Evolutionary conservation across 2,888 invertebrate species (phyloP).

Genomic region (Euzophera pinguis): DNA sequence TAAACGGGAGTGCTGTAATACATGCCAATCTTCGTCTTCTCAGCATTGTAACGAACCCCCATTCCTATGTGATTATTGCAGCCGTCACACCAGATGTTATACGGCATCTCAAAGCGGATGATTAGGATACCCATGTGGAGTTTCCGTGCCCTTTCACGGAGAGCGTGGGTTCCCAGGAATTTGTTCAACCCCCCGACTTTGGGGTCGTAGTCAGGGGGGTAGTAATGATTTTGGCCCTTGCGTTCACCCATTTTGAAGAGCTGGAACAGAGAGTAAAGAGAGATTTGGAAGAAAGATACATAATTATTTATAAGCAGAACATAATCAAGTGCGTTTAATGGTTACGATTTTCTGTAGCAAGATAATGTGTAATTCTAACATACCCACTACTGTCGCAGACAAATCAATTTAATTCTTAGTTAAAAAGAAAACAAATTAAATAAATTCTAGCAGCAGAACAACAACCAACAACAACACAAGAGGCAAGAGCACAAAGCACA

Average conservation of each 20-base stretch:
- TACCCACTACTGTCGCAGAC: too few relatives aligned
- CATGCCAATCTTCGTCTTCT: slow-evolving; percentile 96
- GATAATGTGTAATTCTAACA: too few relatives aligned
- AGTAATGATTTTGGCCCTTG: slow-evolving; percentile 98
- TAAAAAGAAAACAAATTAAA: too few relatives aligned
- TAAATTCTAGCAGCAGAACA: too few relatives aligned
- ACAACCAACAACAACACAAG: too few relatives aligned
- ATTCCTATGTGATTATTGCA: slow-evolving; percentile 99
- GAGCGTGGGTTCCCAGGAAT: slow-evolving; percentile 95
- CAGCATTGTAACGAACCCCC: slow-evolving; percentile 98
- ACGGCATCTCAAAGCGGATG: slow-evolving; percentile 99
- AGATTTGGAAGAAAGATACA: too few relatives aligned
- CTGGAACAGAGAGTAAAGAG: not conserved
- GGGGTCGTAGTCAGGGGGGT: slow-evolving; percentile 99
- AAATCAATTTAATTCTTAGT: too few relatives aligned
- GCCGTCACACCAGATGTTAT: slow-evolving; percentile 99
- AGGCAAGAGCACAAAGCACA: too few relatives aligned
- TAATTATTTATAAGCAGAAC: not conserved
- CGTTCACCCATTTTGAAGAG: slow-evolving; percentile 93
- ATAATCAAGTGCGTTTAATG: too few relatives aligned
- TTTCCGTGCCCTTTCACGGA: slow-evolving; percentile 97
- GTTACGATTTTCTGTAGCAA: too few relatives aligned
- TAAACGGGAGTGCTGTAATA: slow-evolving; percentile 99
- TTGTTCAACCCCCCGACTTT: slow-evolving; percentile 96
- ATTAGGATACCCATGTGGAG: slow-evolving; percentile 96